Evolutionary conservation across 2,888 invertebrate genomes (phyloP).

Genomic region (Arctia plantaginis): DNA sequence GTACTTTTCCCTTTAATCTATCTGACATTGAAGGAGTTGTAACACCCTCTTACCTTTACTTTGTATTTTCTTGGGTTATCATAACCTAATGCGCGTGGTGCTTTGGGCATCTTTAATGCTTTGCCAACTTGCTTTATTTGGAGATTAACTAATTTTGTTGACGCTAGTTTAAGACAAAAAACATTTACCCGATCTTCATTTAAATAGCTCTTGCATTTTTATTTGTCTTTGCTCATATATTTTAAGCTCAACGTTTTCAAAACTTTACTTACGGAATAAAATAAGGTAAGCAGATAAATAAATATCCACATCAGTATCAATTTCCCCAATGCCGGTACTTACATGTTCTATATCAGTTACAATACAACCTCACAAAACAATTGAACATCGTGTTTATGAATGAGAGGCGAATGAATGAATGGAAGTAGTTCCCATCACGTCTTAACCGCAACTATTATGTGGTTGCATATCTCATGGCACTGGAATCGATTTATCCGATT

Average conservation of each 20-base stretch:
- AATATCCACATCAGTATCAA: neutral
- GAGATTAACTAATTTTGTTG: neutral
- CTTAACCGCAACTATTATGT: conserved; percentile 55
- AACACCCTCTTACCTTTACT: neutral
- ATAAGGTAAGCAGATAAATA: neutral
- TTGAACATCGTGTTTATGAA: conserved; percentile 31
- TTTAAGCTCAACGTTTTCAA: neutral
- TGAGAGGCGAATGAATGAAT: conserved; percentile 31
- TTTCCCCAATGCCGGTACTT: neutral
- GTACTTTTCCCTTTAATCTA: neutral
- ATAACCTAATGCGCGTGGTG: no score
- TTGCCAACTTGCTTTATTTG: neutral
- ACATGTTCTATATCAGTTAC: neutral
- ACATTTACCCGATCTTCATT: no score
- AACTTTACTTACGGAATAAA: neutral
- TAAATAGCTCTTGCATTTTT: neutral
- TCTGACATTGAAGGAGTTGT: neutral
- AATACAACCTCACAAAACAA: conserved; percentile 6
- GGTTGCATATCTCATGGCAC: conserved; percentile 48
- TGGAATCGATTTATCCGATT: conserved; percentile 37
- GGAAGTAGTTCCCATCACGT: conserved; percentile 40
- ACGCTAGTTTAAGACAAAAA: neutral
- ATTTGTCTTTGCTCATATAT: neutral
- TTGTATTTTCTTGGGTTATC: neutral
- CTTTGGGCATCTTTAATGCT: neutral